These are phyloP conservation scores for Babylonia areolata DNA, from an alignment of 1,140 invertebrate species.

Conservation along the genomic window DNA sequence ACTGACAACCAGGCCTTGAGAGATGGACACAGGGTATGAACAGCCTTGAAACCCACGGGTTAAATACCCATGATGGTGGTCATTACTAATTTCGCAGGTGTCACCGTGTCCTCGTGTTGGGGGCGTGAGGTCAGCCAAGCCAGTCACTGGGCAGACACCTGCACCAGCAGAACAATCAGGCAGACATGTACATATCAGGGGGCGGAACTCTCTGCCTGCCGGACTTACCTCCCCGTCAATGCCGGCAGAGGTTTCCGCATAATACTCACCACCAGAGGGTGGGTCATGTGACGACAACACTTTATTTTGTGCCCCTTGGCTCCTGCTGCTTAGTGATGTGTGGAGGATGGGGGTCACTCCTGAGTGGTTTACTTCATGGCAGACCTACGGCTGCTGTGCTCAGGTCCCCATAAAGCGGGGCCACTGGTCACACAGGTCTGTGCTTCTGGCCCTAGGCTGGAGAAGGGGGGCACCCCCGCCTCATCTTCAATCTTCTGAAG, in stretches of 20 bases:
- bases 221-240: constrained; percentile 21
- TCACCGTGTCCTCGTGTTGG: neutral
- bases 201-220: constrained; percentile 26
- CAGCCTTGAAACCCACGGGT: neutral
- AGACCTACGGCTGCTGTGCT: neutral
- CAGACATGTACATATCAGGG: constrained; percentile 2
- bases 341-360: neutral
- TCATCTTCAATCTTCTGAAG: constrained; percentile 7
- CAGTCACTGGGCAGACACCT: neutral
- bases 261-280: constrained; percentile 12
- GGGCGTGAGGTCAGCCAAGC: neutral
- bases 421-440: neutral
- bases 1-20: neutral
- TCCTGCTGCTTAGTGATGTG: neutral
- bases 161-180: neutral
- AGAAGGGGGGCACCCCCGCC: neutral
- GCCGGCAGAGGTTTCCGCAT: constrained; percentile 25
- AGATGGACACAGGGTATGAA: neutral
- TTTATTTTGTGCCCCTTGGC: neutral
- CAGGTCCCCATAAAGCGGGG: no score
- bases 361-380: neutral
- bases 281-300: neutral
- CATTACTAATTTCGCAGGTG: neutral
- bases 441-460: neutral
- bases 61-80: no score